Evolutionary conservation across 2,113 vertebrate species (phyloP).

Genomic region (Halcyon senegalensis): DNA sequence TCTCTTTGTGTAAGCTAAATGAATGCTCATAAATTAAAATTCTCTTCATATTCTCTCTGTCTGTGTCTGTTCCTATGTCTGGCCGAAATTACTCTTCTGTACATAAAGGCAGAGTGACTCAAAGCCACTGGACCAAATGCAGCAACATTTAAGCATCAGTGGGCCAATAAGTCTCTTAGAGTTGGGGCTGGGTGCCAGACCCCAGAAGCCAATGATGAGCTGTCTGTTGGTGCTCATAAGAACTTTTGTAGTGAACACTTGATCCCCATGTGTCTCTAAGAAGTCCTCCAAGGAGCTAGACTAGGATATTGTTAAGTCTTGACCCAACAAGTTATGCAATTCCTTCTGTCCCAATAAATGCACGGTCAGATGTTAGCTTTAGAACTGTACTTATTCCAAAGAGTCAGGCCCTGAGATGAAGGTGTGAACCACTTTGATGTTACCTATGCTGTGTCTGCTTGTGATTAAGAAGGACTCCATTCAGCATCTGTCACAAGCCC

Average conservation of each 20-base stretch:
- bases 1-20: not conserved
- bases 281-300: not conserved
- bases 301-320: not conserved
- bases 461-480: not conserved
- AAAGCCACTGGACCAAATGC: not conserved
- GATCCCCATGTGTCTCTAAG: not conserved
- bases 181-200: not conserved
- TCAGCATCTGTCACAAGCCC: not conserved
- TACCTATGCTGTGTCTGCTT: not conserved
- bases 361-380: not conserved
- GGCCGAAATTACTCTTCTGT: not conserved
- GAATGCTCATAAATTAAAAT: not conserved
- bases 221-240: not conserved
- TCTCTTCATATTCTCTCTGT: not conserved
- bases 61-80: not conserved
- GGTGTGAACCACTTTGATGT: not conserved
- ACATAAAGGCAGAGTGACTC: not conserved
- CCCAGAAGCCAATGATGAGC: not conserved
- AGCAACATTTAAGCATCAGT: not conserved
- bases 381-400: not conserved
- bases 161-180: not conserved
- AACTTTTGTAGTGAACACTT: accelerated
- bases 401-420: not conserved
- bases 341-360: not conserved
- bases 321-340: not conserved